These are phyloP conservation scores for Paraplagusia blochii DNA, from an alignment of 2,113 vertebrate genomes.

Conservation along the genomic window DNA sequence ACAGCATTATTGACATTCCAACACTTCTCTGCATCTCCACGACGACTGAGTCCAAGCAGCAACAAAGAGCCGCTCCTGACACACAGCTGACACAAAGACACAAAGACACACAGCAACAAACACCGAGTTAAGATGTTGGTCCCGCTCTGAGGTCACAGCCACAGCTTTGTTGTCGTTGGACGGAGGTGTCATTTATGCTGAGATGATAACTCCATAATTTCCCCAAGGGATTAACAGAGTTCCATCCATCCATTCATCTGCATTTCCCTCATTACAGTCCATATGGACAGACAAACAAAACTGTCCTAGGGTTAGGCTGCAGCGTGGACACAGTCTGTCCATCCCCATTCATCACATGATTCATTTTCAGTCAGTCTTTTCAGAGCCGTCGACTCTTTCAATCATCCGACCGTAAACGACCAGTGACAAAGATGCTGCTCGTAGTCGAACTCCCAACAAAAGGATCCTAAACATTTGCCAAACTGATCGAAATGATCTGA, in stretches of 20 bases:
- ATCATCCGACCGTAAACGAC: too few relatives aligned
- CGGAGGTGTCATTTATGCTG: neutral
- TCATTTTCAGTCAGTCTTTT: too few relatives aligned
- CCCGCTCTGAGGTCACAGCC: neutral
- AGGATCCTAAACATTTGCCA: too few relatives aligned
- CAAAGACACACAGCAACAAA: neutral
- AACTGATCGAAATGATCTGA: too few relatives aligned
- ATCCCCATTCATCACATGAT: too few relatives aligned
- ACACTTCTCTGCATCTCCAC: neutral
- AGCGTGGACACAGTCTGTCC: too few relatives aligned
- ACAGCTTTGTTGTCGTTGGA: neutral
- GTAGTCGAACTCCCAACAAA: too few relatives aligned
- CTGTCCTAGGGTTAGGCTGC: too few relatives aligned
- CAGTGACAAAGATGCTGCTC: too few relatives aligned
- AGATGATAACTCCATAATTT: constrained; percentile 5
- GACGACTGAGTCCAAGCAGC: neutral
- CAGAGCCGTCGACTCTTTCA: too few relatives aligned
- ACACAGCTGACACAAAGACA: neutral
- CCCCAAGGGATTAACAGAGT: constrained; percentile 5
- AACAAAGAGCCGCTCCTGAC: neutral
- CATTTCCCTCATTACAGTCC: neutral
- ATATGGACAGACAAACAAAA: neutral
- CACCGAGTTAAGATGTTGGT: neutral
- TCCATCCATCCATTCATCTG: constrained; percentile 1
- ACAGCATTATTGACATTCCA: neutral